Base-by-base conservation (phyloP, 2,797 vertebrate species). In the Selene dorsalis region DNA sequence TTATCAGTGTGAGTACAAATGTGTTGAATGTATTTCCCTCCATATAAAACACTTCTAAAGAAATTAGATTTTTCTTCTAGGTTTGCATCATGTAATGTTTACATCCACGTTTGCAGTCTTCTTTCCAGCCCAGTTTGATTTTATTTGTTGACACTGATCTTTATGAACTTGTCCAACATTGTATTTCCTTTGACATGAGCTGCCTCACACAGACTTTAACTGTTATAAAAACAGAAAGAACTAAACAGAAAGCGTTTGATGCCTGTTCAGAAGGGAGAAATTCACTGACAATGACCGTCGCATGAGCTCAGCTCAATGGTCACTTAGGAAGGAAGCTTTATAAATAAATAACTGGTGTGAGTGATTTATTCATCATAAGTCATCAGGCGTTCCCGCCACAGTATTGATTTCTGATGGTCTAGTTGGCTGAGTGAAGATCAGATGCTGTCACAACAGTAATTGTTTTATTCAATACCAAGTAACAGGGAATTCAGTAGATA, bases 301-400 rank as follows among this genome's bases (percentile, higher is more conserved):
- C 1, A 14, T 52, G 61, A 73, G 75, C 61, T 63, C 22, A 38
- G 62, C 39, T 82, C 72, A 70, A 63, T 79, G 53, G 74, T 75
- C 84, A 80, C 73, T 85, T 50, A 70, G 45, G n/a, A n/a, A 48
- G 70, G 73, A 75, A 53, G 81, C 79, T 86, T 83, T 78, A 79
- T 85, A 75, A 87, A 86, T 84, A 80, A 84, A 80, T 85, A 79
- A 79, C 63, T 74, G 73, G 52, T 53, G 8, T 73, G 30, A 69
- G 70, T 69, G 57, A 66, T 62, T 73, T 84, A 68, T 73, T 86
- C 69, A 71, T 56, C 47, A 26, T 56, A 66, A 41, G 50, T 75
- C 52, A 56, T 59, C 70, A 75, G 74, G 75, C 83, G 77, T 80
- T 73, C 75, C 56, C 56, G 32, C 76, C 85, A 66, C 50, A 26